Evolutionary conservation across 1,140 invertebrate genomes (phyloP).

Genomic region (Probaryconus sp.): DNA sequence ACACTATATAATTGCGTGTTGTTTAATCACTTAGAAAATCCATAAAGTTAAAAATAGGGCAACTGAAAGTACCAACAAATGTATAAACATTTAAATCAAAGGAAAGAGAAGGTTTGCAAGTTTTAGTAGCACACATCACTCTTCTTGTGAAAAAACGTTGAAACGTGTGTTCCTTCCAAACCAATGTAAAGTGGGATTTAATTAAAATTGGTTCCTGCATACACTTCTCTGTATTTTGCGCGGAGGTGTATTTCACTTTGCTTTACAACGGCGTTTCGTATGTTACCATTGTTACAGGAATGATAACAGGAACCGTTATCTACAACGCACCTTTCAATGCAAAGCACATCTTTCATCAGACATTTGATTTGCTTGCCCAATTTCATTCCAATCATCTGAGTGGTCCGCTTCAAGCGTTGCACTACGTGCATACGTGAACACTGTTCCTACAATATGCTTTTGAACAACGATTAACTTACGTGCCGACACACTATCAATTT

Average conservation of each 20-base stretch:
- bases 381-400: conserved; percentile 53
- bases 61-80: no score
- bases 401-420: conserved; percentile 24
- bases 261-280: conserved; percentile 15
- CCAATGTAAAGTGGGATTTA: no score
- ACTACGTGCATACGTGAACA: conserved; percentile 17
- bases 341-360: conserved; percentile 51
- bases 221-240: no score
- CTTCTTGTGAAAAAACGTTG: no score
- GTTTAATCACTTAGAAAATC: no score
- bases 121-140: no score
- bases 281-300: conserved; percentile 22
- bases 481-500: not conserved
- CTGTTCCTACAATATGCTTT: conserved; percentile 29
- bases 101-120: no score
- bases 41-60: no score
- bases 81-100: no score
- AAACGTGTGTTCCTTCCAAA: no score
- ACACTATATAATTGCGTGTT: no score
- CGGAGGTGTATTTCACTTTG: not conserved
- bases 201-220: no score
- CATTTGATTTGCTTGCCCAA: conserved; percentile 49
- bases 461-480: conserved; percentile 18
- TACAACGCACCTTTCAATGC: conserved; percentile 28
- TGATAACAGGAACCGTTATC: conserved; percentile 30